A percentile compares a stretch with the other conserved stretches of the same genome.
Conservation (phyloP, 2,888 invertebrate species). For the Lasioglossum marginatum region DNA sequence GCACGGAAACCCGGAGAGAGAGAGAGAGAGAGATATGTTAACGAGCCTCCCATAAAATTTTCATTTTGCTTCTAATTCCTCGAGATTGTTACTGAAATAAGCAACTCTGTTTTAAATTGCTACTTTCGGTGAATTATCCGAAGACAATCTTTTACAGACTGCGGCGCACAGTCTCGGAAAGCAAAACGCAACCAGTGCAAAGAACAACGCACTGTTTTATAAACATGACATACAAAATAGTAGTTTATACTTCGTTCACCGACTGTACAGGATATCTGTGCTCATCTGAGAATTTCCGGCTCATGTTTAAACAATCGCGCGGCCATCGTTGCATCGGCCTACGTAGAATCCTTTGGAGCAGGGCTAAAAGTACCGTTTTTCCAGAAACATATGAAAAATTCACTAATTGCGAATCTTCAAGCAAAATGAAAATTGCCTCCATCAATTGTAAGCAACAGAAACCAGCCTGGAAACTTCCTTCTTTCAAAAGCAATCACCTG, state of each 20-base stretch:
- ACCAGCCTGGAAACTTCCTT: too few relatives aligned
- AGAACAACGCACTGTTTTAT: neutral
- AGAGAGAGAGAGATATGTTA: neutral
- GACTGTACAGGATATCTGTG: slow-evolving; percentile 6
- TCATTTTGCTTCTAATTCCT: neutral
- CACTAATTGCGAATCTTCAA: neutral
- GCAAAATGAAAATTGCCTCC: too few relatives aligned
- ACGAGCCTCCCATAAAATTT: neutral
- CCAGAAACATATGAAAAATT: neutral
- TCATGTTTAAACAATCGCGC: slow-evolving; percentile 8
- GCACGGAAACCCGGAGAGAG: neutral
- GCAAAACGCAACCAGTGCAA: neutral
- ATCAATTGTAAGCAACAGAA: too few relatives aligned
- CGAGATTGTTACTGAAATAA: neutral
- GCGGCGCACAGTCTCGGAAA: neutral
- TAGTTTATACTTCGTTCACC: neutral
- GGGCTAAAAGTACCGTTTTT: neutral
- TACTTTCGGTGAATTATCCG: neutral
- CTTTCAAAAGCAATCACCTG: neutral
- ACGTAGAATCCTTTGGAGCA: neutral
- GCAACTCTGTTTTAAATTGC: neutral
- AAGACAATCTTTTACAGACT: neutral
- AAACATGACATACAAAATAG: neutral
- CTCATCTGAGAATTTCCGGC: slow-evolving; percentile 1
- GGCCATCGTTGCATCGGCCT: neutral